Evolutionary conservation across 2,888 invertebrate genomes (phyloP), one percentile per base, ranked within the genome.

Genomic region (Tolmerus cingulatus): DNA sequence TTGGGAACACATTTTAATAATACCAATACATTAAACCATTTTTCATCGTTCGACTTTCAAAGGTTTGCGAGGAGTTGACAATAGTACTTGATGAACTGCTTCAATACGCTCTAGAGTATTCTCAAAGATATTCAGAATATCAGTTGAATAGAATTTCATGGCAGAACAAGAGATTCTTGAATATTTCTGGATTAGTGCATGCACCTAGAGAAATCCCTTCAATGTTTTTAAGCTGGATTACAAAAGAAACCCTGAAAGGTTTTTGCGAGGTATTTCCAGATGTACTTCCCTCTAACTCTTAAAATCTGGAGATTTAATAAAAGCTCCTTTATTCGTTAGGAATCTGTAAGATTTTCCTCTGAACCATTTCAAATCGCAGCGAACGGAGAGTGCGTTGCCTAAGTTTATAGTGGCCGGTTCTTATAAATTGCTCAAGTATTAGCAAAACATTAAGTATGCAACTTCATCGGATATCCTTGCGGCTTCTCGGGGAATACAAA

Each of bases 151-250:
- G 66, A 66, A 66, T 66, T 66, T 66, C 19, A 66, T 23, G 66
- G 66, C 12, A 27, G 66, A 66, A 66, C 66, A 66, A 27, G 66
- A 66, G 66, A 66, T 66, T 66, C 66, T 66, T 66, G 66, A 66
- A 66, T 66, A 66, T 78, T 78, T 78, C 43, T 23, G 78, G 78
- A 78, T 78, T 78, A 78, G 78, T 78, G 78, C 19, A 78, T 78
- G 78, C 43, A 78, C 37, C 78, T 78, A 43, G 40, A 40, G 43
- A 78, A 78, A 43, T 37, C 43, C 66, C 19, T 78, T n/a, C 23
- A 9, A 43, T n/a, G 23, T 9, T 43, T 78, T 78, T 7, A 43
- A 78, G 43, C 23, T 40, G 78, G n/a, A 78, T 78, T 78, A 78
- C 78, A 78, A 40, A 78, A 43, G 40, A 78, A 3, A 19, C 23